Conservation (phyloP, 2,797 vertebrate genomes). For the Heliangelus exortis region DNA sequence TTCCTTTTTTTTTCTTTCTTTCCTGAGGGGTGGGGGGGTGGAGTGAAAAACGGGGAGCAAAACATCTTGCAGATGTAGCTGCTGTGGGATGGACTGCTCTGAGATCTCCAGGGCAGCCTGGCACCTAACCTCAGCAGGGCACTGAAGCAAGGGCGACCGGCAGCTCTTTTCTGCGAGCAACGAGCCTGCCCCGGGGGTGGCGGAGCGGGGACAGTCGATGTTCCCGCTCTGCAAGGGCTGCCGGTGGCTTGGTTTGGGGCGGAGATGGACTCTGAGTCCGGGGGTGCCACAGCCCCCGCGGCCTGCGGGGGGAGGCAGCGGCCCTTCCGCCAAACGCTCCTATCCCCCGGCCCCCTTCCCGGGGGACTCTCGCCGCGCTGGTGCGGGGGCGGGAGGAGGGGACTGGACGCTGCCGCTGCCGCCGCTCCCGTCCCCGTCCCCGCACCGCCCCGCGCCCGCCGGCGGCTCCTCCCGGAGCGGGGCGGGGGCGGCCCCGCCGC, state of each 20-base stretch:
- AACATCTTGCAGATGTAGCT: not conserved
- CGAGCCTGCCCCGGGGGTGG: not conserved
- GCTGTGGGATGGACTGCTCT: not conserved
- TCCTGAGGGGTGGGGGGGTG: too few species aligned
- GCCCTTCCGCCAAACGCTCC: too few species aligned
- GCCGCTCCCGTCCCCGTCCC: conserved; percentile 18
- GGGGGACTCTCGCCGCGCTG: not conserved
- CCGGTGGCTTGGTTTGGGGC: not conserved
- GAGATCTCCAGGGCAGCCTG: not conserved
- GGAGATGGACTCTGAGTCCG: too few species aligned
- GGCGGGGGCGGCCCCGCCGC: conserved; percentile 45
- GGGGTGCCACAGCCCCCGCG: not conserved
- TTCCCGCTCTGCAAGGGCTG: too few species aligned
- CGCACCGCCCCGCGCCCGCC: conserved; percentile 46
- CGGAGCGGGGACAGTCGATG: not conserved
- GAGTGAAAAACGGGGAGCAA: not conserved
- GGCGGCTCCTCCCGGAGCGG: conserved; percentile 55
- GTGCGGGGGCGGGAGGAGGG: not conserved
- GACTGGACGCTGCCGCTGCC: not conserved
- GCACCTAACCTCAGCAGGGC: not conserved
- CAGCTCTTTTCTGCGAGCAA: not conserved
- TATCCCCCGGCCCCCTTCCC: too few species aligned
- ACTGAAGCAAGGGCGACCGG: not conserved
- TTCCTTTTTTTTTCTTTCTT: too few species aligned
- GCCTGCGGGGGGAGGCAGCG: not conserved